Evolutionary conservation across 2,888 invertebrate genomes (phyloP), one percentile per base, ranked within the genome.

Genomic region (Chrysomela aeneicollis): DNA sequence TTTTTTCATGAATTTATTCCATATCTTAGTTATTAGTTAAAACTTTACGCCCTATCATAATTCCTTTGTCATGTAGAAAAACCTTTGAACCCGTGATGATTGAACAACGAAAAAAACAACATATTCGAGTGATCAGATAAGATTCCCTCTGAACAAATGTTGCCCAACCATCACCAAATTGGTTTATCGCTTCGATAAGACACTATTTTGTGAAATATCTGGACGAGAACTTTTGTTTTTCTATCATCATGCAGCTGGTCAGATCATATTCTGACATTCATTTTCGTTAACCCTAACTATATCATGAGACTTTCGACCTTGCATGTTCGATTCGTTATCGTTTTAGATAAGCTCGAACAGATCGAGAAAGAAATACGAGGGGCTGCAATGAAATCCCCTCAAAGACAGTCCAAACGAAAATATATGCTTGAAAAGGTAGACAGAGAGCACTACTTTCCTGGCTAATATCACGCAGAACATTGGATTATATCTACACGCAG

Each of bases 251-350:
- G 42, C 42, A 42, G 42, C 15, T 42, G 42, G 9, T 42, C 10
- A 42, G 5, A 9, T 35, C 42, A 15, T 12, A 42, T n/a, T 42
- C 15, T 6, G 15, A 10, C 42, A 42, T 15, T 35, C 6, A 35
- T 15, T 15, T 4, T 42, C 15, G 2, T 42, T 42, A 35, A 9
- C 32, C 32, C 42, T 42, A 42, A 12, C n/a, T 1, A 12, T 15
- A 15, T 42, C 42, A 42, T 42, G 42, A 42, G 42, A 42, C 42
- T 42, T 42, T 42, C 42, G 42, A 42, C 42, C 42, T 42, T 42
- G 42, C 3, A 42, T 42, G 42, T 42, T 42, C 12, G 42, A 42
- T 42, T 42, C n/a, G 42, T 42, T 42, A 42, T 42, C 42, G n/a
- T 4, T 15, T 42, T n/a, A 26, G 6, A 5, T 5, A 42, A 42